Percentiles rank a stretch among this genome's conserved stretches.
phyloP scores from a whole-genome alignment of 2,888 invertebrate genomes.

The Eulithis testata region DNA sequence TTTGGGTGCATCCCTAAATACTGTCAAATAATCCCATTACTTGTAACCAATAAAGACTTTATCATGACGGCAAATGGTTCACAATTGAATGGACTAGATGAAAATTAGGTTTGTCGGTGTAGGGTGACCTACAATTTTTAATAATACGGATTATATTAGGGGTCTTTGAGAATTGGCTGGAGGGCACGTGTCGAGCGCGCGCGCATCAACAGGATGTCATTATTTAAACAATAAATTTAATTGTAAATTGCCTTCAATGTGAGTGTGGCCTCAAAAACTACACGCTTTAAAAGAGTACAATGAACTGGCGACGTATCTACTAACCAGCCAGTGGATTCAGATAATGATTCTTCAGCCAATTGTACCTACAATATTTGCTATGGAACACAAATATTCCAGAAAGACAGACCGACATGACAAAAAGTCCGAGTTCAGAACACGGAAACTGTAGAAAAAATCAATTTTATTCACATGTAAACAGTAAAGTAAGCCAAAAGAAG shows the following conservation, averaged over 20 bases:
- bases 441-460: no score
- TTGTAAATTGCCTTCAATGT: constrained; percentile 57
- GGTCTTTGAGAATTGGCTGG: constrained; percentile 38
- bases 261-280: constrained; percentile 32
- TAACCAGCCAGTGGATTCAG: no score
- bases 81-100: constrained; percentile 8
- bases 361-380: not conserved
- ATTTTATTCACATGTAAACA: no score
- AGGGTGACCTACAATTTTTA: constrained; percentile 42
- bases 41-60: constrained; percentile 13
- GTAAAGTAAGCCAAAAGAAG: not conserved
- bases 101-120: constrained; percentile 14
- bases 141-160: constrained; percentile 34
- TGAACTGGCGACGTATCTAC: not conserved
- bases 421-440: no score
- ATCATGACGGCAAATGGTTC: constrained; percentile 8
- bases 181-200: constrained; percentile 59
- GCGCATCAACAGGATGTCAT: constrained; percentile 62
- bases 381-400: not conserved
- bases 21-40: constrained; percentile 4
- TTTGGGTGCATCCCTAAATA: constrained; percentile 36
- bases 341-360: not conserved
- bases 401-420: no score
- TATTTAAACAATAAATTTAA: constrained; percentile 77
- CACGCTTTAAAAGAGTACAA: constrained; percentile 26